Percentiles rank a stretch among this genome's conserved stretches.
These are phyloP conservation scores for Xestia ashworthii DNA, from an alignment of 2,888 invertebrate genomes.

Conservation along the genomic window DNA sequence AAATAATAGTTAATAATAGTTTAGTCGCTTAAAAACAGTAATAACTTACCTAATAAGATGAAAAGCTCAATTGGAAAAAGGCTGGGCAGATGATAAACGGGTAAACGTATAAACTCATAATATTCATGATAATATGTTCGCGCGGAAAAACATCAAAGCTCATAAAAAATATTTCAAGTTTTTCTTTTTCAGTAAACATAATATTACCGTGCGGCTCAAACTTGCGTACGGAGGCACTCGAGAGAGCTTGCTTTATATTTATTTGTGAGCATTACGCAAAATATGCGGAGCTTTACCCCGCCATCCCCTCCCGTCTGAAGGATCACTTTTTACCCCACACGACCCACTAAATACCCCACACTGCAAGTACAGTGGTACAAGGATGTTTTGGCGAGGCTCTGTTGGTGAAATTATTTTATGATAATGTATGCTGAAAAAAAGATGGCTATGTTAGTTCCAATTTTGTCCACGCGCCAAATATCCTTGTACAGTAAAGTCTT, in stretches of 20 bases:
- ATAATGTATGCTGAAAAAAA: not conserved
- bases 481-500: not conserved
- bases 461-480: not conserved
- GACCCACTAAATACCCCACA: conserved; percentile 51
- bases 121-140: conserved; percentile 17
- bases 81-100: not conserved
- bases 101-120: not conserved
- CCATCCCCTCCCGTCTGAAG: conserved; percentile 50
- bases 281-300: conserved; percentile 41
- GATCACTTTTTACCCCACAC: conserved; percentile 63
- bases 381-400: not conserved
- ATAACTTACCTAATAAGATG: not conserved
- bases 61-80: not conserved
- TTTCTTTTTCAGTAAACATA: conserved; percentile 48
- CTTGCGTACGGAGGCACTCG: conserved; percentile 30
- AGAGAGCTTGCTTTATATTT: conserved; percentile 56
- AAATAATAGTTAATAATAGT: not conserved
- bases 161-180: conserved; percentile 37
- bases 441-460: not conserved
- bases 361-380: conserved; percentile 16
- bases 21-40: not conserved
- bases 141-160: conserved; percentile 30
- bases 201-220: conserved; percentile 34
- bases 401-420: not conserved
- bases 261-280: conserved; percentile 60